Conservation (phyloP, 2,888 invertebrate genomes). For the Apotomis capreana region DNA sequence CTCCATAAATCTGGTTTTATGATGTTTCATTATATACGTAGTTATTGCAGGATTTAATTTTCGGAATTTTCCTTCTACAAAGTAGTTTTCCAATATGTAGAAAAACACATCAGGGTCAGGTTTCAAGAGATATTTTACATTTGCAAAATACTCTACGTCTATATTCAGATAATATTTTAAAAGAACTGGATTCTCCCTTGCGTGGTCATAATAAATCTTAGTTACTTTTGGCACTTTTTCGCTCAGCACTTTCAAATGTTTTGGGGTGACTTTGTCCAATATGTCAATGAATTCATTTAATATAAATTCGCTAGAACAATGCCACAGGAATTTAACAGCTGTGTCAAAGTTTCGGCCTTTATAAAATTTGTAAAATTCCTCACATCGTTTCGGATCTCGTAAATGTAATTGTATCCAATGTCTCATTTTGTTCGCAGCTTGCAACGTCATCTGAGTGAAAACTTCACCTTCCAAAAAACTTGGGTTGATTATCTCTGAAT, state of each 20-base stretch:
- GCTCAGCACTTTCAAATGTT: slow-evolving; percentile 58
- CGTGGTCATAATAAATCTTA: slow-evolving; percentile 57
- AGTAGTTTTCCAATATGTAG: slow-evolving; percentile 60
- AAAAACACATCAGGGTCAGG: slow-evolving; percentile 55
- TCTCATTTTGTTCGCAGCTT: slow-evolving; percentile 63
- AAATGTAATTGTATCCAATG: slow-evolving; percentile 58
- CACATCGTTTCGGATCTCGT: slow-evolving; percentile 54
- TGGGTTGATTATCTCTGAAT: slow-evolving; percentile 60
- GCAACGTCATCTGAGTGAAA: slow-evolving; percentile 63
- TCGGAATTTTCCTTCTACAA: slow-evolving; percentile 43
- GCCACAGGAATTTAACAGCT: slow-evolving; percentile 59
- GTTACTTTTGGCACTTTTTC: slow-evolving; percentile 58
- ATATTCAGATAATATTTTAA: slow-evolving; percentile 49
- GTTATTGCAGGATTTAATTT: slow-evolving; percentile 53
- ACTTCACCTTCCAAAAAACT: slow-evolving; percentile 59
- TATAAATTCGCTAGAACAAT: slow-evolving; percentile 58
- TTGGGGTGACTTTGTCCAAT: slow-evolving; percentile 55
- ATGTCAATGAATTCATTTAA: slow-evolving; percentile 51
- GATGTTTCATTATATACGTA: slow-evolving; percentile 55
- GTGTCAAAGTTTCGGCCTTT: slow-evolving; percentile 50
- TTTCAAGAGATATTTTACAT: slow-evolving; percentile 58
- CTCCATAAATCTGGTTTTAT: slow-evolving; percentile 54
- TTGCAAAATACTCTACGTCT: slow-evolving; percentile 52
- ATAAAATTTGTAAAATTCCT: slow-evolving; percentile 63
- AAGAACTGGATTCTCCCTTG: slow-evolving; percentile 50